phyloP scores from a whole-genome alignment of 1,140 invertebrate genomes.

The Drosophila burlai region DNA sequence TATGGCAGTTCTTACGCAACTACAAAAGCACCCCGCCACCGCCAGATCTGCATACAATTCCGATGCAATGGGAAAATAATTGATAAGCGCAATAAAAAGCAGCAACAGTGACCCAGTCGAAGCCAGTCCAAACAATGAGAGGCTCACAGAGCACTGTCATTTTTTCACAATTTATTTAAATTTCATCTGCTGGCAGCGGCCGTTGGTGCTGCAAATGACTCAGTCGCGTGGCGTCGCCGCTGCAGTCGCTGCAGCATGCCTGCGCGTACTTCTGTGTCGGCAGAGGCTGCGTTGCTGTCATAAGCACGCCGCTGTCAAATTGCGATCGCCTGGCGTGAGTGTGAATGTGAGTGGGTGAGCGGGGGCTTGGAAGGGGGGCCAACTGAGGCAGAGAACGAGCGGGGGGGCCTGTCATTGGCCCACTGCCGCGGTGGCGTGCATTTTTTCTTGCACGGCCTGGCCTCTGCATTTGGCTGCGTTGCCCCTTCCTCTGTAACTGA shows the following conservation, averaged over 20 bases:
- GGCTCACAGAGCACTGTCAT: slow-evolving; percentile 60
- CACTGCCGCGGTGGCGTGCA: slow-evolving; percentile 21
- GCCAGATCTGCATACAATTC: slow-evolving; percentile 66
- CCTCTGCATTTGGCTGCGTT: slow-evolving; percentile 17
- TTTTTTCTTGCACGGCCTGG: slow-evolving; percentile 52
- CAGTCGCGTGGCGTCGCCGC: slow-evolving; percentile 62
- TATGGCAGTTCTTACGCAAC: slow-evolving; percentile 74
- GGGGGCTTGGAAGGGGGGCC: neutral
- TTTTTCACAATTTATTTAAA: slow-evolving; percentile 68
- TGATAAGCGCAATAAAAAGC: slow-evolving; percentile 73
- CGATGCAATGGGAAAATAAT: slow-evolving; percentile 68
- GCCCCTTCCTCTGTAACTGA: slow-evolving; percentile 60
- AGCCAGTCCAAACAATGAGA: slow-evolving; percentile 46
- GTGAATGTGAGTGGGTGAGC: neutral
- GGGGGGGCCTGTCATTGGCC: slow-evolving; percentile 38
- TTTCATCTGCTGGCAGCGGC: slow-evolving; percentile 16
- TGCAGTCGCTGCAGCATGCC: slow-evolving; percentile 38
- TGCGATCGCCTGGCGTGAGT: slow-evolving; percentile 28
- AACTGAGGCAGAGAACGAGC: neutral
- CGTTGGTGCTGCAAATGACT: slow-evolving; percentile 62
- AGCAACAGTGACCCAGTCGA: slow-evolving; percentile 27
- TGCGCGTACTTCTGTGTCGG: slow-evolving; percentile 41
- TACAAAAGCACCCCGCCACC: slow-evolving; percentile 12
- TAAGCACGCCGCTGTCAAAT: slow-evolving; percentile 44
- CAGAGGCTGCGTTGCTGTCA: slow-evolving; percentile 49